Conservation (phyloP, 2,888 invertebrate species). For the Chalcosyrphus nemorum region DNA sequence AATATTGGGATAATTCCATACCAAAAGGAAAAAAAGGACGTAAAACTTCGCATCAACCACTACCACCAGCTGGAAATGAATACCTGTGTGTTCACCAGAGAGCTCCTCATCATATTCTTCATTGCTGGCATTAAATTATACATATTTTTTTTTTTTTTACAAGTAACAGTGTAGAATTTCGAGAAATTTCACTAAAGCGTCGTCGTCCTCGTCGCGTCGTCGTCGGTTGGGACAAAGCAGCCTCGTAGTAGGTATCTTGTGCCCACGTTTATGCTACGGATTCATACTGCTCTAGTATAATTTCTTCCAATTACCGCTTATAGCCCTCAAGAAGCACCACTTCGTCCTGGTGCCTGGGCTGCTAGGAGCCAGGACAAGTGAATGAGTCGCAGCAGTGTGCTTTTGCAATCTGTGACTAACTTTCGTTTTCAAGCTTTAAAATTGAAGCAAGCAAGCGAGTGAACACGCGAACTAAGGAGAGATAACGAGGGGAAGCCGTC, state of each 20-base stretch:
- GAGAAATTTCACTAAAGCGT: not conserved
- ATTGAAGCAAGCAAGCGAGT: no score
- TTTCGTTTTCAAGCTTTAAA: constrained; percentile 22
- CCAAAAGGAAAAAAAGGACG: no score
- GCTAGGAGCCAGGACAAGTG: not conserved
- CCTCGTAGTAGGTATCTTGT: not conserved
- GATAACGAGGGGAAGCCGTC: not conserved
- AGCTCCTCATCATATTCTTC: not conserved
- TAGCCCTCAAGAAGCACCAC: constrained; percentile 24
- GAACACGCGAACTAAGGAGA: not conserved
- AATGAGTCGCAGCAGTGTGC: constrained; percentile 9
- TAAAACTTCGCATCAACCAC: not conserved
- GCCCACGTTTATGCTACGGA: no score
- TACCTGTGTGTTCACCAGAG: not conserved
- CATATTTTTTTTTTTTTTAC: not conserved
- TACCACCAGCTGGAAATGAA: not conserved
- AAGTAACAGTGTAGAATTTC: not conserved
- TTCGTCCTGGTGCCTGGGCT: not conserved
- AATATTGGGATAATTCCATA: not conserved
- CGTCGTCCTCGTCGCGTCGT: no score
- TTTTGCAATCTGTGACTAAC: constrained; percentile 28
- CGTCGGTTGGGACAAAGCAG: not conserved
- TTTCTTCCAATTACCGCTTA: constrained; percentile 47
- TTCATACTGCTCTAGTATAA: constrained; percentile 30
- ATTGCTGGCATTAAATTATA: not conserved